A percentile compares a stretch with the other conserved stretches of the same genome.
These are phyloP conservation scores for Anguilla anguilla DNA, from an alignment of 2,797 vertebrate genomes.

Conservation along the genomic window DNA sequence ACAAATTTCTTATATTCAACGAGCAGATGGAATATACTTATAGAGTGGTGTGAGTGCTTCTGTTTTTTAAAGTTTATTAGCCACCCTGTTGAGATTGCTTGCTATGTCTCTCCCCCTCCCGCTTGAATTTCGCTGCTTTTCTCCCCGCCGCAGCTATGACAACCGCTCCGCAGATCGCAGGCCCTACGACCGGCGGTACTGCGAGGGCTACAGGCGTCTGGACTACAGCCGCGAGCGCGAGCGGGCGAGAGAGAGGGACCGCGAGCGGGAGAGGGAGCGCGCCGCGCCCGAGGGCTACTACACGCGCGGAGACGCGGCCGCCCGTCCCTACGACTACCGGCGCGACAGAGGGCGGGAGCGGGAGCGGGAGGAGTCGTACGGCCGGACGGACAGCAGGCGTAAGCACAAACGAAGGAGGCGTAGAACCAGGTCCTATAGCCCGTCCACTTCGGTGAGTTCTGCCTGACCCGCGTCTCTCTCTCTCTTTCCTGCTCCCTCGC, in stretches of 20 bases:
- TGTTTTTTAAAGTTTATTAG: neutral
- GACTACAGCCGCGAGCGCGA: slow-evolving; percentile 86
- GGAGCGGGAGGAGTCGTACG: slow-evolving; percentile 70
- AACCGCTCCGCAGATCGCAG: slow-evolving; percentile 85
- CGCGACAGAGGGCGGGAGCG: slow-evolving; percentile 79
- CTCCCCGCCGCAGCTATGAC: slow-evolving; percentile 76
- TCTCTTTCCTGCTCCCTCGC: slow-evolving; percentile 54
- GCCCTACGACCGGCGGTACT: slow-evolving; percentile 85
- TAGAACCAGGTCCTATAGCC: slow-evolving; percentile 96
- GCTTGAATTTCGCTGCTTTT: neutral
- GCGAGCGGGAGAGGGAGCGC: slow-evolving; percentile 70
- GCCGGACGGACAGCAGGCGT: slow-evolving; percentile 93
- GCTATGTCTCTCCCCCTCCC: neutral
- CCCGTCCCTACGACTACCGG: slow-evolving; percentile 84
- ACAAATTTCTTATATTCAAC: too few species aligned
- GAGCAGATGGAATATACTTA: too few species aligned
- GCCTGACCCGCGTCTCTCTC: slow-evolving; percentile 64
- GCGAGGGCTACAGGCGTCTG: slow-evolving; percentile 84
- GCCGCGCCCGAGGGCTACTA: slow-evolving; percentile 81
- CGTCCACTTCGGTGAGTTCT: slow-evolving; percentile 98
- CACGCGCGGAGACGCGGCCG: slow-evolving; percentile 75
- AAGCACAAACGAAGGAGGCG: slow-evolving; percentile 95
- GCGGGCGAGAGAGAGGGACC: slow-evolving; percentile 75
- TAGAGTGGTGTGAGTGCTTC: too few species aligned
- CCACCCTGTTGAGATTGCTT: neutral